Conservation (phyloP, 2,888 invertebrate genomes). For the Chloromyia formosa region DNA sequence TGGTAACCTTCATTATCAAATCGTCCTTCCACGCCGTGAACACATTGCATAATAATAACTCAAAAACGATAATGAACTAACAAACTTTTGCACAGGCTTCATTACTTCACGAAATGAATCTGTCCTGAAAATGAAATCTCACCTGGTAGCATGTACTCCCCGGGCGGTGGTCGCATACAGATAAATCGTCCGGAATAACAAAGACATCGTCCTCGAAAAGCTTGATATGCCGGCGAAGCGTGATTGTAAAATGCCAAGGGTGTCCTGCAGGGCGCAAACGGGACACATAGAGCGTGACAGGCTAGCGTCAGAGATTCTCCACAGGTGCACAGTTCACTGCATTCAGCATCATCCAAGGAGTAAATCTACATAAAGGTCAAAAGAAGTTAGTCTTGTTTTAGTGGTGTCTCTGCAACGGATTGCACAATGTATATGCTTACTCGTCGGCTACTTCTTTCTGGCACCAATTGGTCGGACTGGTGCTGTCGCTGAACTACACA, state of each 20-base stretch:
- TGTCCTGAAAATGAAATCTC: constrained; percentile 39
- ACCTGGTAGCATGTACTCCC: constrained; percentile 66
- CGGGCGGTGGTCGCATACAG: constrained; percentile 85
- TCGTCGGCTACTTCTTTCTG: constrained; percentile 85
- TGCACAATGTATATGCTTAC: constrained; percentile 65
- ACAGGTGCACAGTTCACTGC: constrained; percentile 90
- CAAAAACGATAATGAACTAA: no score
- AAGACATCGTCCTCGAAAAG: constrained; percentile 86
- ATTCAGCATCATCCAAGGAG: constrained; percentile 81
- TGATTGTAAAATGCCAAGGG: constrained; percentile 90
- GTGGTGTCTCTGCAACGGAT: background rate
- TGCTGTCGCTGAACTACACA: constrained; percentile 86
- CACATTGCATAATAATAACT: no score
- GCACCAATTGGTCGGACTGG: constrained; percentile 83
- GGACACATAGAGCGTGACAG: constrained; percentile 89
- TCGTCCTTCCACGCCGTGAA: no score
- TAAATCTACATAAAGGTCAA: constrained; percentile 57
- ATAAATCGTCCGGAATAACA: constrained; percentile 93
- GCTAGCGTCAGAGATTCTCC: constrained; percentile 78
- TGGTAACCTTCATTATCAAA: no score
- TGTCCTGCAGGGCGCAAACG: constrained; percentile 86
- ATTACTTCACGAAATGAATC: no score
- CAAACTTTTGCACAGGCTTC: no score
- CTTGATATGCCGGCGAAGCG: constrained; percentile 89
- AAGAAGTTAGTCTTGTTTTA: background rate